Evolutionary conservation across 2,113 vertebrate species (phyloP).

Genomic region (Caloenas nicobarica): DNA sequence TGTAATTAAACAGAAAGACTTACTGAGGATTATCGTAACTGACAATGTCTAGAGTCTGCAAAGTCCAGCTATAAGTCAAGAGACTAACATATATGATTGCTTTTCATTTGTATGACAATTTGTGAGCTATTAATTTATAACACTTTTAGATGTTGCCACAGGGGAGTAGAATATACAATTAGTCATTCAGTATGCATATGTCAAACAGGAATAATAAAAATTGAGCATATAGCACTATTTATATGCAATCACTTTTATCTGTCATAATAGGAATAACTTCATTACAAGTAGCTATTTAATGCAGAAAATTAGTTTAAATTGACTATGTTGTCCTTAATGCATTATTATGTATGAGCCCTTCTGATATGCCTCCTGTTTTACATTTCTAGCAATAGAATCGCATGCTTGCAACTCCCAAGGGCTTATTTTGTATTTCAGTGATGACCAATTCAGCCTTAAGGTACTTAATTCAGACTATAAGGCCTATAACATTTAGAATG

Average conservation of each 20-base stretch:
- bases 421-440: slow-evolving; percentile 35
- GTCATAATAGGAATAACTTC: not conserved
- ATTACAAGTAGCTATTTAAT: slow-evolving; percentile 26
- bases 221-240: slow-evolving; percentile 12
- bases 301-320: slow-evolving; percentile 22
- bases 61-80: slow-evolving; percentile 56
- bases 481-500: slow-evolving; percentile 32
- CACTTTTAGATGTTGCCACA: slow-evolving; percentile 21
- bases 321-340: not conserved
- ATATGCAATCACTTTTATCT: slow-evolving; percentile 30
- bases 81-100: slow-evolving; percentile 17
- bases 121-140: slow-evolving; percentile 60
- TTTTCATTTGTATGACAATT: slow-evolving; percentile 55
- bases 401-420: not conserved
- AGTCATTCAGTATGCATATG: slow-evolving; percentile 13
- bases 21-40: slow-evolving; percentile 58
- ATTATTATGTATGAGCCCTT: not conserved
- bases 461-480: slow-evolving; percentile 24
- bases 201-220: slow-evolving; percentile 50
- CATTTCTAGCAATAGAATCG: slow-evolving; percentile 33
- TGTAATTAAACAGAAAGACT: slow-evolving; percentile 62
- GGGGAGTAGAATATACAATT: not conserved
- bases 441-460: not conserved
- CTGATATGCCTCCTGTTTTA: not conserved
- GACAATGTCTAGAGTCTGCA: slow-evolving; percentile 53